These are phyloP conservation scores for Pipa parva DNA, from an alignment of 2,113 vertebrate species.

Conservation along the genomic window DNA sequence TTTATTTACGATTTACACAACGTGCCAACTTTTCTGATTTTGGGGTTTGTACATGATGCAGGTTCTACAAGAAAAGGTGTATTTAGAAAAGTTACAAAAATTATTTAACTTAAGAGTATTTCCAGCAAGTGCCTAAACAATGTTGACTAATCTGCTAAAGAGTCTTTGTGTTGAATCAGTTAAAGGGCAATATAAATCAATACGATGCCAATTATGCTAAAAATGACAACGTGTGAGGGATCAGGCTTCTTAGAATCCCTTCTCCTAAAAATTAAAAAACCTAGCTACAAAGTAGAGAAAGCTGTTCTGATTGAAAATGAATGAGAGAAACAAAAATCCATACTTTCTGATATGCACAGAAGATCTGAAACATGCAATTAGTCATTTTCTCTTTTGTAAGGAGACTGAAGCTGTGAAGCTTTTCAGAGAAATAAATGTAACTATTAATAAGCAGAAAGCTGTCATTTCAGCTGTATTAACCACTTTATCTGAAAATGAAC, in stretches of 20 bases:
- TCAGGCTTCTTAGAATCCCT: constrained; percentile 12
- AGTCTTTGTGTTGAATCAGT: no score
- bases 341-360: constrained; percentile 15
- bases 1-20: no score
- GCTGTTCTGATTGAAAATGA: constrained; percentile 14
- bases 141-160: no score
- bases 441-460: constrained; percentile 15
- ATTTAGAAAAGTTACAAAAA: no score
- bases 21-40: no score
- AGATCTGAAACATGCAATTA: constrained; percentile 33
- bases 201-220: constrained; percentile 34
- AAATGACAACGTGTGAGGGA: constrained; percentile 30
- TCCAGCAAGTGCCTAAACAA: no score
- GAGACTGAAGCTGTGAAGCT: background rate
- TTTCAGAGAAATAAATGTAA: constrained; percentile 15
- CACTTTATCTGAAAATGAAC: background rate
- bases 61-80: no score
- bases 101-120: no score
- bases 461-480: constrained; percentile 6
- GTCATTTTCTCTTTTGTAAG: constrained; percentile 34
- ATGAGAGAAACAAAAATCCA: constrained; percentile 24
- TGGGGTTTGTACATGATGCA: no score
- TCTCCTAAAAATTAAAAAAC: constrained; percentile 23
- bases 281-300: constrained; percentile 24
- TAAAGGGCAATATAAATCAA: constrained; percentile 32